A percentile compares a stretch with the other conserved stretches of the same genome.
These are phyloP conservation scores for Myanophis thanlyinensis DNA, from an alignment of 2,113 vertebrate genomes.

Conservation along the genomic window DNA sequence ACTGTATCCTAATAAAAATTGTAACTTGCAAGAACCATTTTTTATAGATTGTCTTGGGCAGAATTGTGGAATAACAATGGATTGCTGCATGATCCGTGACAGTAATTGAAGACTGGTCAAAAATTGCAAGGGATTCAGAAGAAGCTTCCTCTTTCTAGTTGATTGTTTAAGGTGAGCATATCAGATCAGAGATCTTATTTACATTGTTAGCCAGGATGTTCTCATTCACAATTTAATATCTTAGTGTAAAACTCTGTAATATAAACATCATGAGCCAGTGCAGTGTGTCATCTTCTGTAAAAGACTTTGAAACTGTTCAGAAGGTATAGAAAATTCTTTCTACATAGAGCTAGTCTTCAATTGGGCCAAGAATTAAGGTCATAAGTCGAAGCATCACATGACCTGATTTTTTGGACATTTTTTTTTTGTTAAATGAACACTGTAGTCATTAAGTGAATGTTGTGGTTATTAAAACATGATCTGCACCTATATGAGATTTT, in stretches of 20 bases:
- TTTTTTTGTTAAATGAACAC: background rate
- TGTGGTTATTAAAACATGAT: background rate
- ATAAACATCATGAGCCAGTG: background rate
- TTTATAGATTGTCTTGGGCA: background rate
- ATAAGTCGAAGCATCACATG: background rate
- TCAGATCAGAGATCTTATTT: background rate
- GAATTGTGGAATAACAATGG: rapidly evolving
- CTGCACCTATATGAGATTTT: background rate
- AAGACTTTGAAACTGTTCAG: background rate
- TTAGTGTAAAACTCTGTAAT: background rate
- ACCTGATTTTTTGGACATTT: background rate
- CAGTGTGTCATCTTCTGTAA: background rate
- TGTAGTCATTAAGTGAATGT: background rate
- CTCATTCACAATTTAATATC: background rate
- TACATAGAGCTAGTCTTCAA: background rate
- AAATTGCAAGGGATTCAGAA: background rate
- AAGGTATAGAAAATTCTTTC: background rate
- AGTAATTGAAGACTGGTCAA: background rate
- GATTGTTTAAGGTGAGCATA: background rate
- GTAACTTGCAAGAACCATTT: background rate
- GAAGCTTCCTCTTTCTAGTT: background rate
- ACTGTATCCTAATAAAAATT: constrained; percentile 84
- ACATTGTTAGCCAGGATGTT: background rate
- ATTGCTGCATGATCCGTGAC: background rate
- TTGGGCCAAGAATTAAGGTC: too few relatives aligned